These are phyloP conservation scores for Thereva unica DNA, from an alignment of 2,888 invertebrate species.

Conservation along the genomic window DNA sequence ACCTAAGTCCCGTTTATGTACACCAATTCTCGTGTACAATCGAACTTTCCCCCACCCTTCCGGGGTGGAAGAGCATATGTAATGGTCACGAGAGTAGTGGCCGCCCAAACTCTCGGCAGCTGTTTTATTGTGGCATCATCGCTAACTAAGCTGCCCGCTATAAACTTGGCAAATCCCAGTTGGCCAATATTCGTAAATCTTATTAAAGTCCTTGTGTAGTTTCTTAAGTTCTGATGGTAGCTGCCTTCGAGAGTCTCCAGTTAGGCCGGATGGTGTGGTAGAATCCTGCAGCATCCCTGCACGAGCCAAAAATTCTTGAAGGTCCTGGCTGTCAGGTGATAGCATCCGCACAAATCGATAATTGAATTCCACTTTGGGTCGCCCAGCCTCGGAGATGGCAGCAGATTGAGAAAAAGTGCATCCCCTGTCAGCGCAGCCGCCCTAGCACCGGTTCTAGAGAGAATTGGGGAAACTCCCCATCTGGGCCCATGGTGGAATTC, in stretches of 20 bases:
- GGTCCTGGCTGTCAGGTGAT: conserved; percentile 24
- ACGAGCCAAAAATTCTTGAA: conserved; percentile 20
- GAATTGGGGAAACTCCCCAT: neutral
- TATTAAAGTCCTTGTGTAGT: conserved; percentile 12
- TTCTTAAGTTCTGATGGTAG: conserved; percentile 2
- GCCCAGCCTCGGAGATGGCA: neutral
- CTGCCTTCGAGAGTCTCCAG: neutral
- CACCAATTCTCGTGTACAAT: neutral
- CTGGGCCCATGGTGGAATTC: no score
- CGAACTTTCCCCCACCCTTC: neutral
- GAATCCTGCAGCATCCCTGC: conserved; percentile 7
- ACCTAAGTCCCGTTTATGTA: conserved; percentile 14
- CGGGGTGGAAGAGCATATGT: neutral
- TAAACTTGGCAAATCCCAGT: conserved; percentile 16
- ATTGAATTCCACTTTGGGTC: conserved; percentile 13
- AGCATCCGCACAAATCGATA: conserved; percentile 23
- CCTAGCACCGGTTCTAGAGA: neutral
- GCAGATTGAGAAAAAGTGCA: neutral
- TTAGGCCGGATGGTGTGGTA: conserved; percentile 12
- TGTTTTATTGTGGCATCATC: conserved; percentile 7
- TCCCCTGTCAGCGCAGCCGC: neutral
- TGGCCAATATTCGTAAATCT: conserved; percentile 24
- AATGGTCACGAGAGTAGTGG: no score
- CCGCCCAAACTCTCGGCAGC: no score
- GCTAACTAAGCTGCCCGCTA: neutral